Evolutionary conservation across 2,113 vertebrate species (phyloP).

Genomic region (Budorcas taxicolor): DNA sequence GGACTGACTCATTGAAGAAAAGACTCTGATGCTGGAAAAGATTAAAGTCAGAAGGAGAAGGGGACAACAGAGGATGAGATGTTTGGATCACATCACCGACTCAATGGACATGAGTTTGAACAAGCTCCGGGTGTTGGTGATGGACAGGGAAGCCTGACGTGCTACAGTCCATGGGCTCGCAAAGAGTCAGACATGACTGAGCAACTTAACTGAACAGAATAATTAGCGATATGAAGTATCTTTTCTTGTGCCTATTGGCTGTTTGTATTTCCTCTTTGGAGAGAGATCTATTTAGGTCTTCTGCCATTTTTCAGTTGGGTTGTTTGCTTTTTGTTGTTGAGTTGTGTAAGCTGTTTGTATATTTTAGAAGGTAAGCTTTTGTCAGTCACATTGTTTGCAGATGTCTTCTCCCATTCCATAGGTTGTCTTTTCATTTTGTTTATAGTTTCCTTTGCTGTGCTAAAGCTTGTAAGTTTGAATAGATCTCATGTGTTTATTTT

Average conservation of each 20-base stretch:
- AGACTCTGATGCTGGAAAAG: background rate
- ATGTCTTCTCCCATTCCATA: background rate
- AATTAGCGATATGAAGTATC: background rate
- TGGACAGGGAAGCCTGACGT: background rate
- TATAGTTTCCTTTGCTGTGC: background rate
- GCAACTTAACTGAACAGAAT: background rate
- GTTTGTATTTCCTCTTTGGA: background rate
- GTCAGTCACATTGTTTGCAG: background rate
- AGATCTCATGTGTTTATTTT: background rate
- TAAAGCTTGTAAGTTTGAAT: background rate
- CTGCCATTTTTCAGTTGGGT: background rate
- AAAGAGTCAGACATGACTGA: background rate
- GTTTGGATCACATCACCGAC: background rate
- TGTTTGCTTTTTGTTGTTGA: background rate
- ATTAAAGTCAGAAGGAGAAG: background rate
- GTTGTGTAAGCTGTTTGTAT: background rate
- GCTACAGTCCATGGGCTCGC: background rate
- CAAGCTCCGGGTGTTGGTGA: rapidly evolving
- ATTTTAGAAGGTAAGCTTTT: background rate
- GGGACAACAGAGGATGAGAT: background rate
- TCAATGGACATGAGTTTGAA: background rate
- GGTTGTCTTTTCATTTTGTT: background rate
- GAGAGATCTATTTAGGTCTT: background rate
- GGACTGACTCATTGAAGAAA: background rate
- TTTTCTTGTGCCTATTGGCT: background rate